Conservation (phyloP, 2,888 invertebrate species). For the Napeogenes sylphis region DNA sequence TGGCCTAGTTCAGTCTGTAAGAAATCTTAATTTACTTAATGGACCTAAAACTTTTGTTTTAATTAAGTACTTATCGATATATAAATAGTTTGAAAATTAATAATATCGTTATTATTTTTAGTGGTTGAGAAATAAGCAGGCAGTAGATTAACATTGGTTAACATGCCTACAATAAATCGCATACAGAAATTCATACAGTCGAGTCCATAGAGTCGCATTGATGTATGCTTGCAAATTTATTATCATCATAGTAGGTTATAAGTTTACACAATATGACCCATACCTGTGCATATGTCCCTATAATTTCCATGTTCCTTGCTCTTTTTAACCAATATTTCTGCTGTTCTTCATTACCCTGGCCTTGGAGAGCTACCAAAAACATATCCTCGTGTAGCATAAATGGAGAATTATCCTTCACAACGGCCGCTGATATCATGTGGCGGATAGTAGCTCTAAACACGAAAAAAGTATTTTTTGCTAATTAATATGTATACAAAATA, state of each 20-base stretch:
- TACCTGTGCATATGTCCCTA: constrained; percentile 96
- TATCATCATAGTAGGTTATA: not conserved
- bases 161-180: too few species aligned
- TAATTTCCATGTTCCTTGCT: constrained; percentile 87
- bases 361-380: constrained; percentile 92
- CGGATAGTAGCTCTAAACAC: constrained; percentile 47
- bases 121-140: too few species aligned
- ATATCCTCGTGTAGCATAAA: constrained; percentile 88
- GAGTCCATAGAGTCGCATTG: too few species aligned
- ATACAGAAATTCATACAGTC: too few species aligned
- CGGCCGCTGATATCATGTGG: constrained; percentile 78
- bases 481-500: too few species aligned
- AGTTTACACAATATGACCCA: not conserved
- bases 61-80: too few species aligned
- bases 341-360: constrained; percentile 92
- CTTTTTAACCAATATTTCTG: constrained; percentile 89
- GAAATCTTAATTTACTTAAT: too few species aligned
- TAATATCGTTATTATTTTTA: too few species aligned
- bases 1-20: constrained; percentile 94
- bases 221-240: too few species aligned
- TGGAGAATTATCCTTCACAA: constrained; percentile 83
- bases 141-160: too few species aligned
- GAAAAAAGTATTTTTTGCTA: not conserved
- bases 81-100: too few species aligned
- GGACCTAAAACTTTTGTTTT: too few species aligned